Evolutionary conservation across 2,888 invertebrate species (phyloP).

Genomic region (Cetonia aurata): DNA sequence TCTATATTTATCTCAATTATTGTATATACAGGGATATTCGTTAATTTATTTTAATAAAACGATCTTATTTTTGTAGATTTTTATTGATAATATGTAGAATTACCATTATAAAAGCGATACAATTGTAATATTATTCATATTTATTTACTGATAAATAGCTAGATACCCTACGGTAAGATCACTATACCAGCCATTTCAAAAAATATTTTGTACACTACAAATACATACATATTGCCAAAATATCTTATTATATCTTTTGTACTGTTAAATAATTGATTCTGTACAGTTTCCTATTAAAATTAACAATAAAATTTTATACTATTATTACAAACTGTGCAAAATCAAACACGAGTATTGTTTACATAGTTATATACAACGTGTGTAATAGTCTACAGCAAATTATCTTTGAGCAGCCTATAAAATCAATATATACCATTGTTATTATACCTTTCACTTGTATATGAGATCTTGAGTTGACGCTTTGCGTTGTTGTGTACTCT

Average conservation of each 20-base stretch:
- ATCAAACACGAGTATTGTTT: constrained; percentile 19
- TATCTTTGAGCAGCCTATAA: constrained; percentile 28
- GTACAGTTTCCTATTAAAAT: constrained; percentile 32
- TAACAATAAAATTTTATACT: constrained; percentile 12
- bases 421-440: constrained; percentile 5
- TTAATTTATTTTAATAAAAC: constrained; percentile 23
- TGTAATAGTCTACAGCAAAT: constrained; percentile 14
- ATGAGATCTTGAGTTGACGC: constrained; percentile 47
- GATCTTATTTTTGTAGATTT: constrained; percentile 18
- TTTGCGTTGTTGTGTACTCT: neutral
- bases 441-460: constrained; percentile 36
- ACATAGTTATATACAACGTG: constrained; percentile 14
- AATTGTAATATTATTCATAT: constrained; percentile 45
- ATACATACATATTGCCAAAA: constrained; percentile 57
- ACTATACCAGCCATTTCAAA: constrained; percentile 54
- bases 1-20: constrained; percentile 46
- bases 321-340: constrained; percentile 31
- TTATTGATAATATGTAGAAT: constrained; percentile 36
- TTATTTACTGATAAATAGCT: constrained; percentile 51
- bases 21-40: constrained; percentile 2
- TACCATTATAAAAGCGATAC: constrained; percentile 57
- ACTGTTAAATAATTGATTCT: constrained; percentile 35
- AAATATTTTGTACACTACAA: constrained; percentile 55
- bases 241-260: constrained; percentile 52
- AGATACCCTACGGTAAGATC: constrained; percentile 52